These are phyloP conservation scores for Pseudanteris insignis DNA, from an alignment of 2,888 invertebrate species.

Conservation along the genomic window DNA sequence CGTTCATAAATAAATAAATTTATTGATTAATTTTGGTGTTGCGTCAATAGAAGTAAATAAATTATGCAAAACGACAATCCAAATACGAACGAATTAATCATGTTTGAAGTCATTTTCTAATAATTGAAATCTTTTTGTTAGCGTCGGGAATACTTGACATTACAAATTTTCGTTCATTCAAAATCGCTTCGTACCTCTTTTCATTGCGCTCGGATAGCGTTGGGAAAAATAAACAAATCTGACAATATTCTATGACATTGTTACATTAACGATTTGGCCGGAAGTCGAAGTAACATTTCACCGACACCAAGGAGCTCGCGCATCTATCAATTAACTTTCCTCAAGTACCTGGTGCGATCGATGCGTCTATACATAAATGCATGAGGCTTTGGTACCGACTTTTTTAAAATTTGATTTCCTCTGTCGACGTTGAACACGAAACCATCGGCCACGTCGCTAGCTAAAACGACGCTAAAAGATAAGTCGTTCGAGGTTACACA, in stretches of 20 bases:
- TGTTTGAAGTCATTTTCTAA: too few species aligned
- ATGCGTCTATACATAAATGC: conserved; percentile 54
- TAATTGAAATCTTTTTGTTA: too few species aligned
- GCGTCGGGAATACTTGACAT: too few species aligned
- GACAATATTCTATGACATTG: conserved; percentile 11
- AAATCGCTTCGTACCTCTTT: conserved; percentile 1
- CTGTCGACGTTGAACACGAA: conserved; percentile 44
- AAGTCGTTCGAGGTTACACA: conserved; percentile 23
- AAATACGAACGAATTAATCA: too few species aligned
- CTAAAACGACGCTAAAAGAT: conserved; percentile 21
- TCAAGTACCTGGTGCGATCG: conserved; percentile 47
- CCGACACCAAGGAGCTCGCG: conserved; percentile 22
- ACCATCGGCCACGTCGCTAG: conserved; percentile 13
- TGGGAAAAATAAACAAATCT: conserved; percentile 9
- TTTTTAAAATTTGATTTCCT: conserved; percentile 53
- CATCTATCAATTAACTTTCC: conserved; percentile 51
- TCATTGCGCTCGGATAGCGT: not conserved
- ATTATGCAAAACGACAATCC: too few species aligned
- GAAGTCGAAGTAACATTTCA: conserved; percentile 5
- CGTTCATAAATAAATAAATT: too few species aligned
- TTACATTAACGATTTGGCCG: conserved; percentile 9
- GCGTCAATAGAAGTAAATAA: too few species aligned
- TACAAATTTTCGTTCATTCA: too few species aligned
- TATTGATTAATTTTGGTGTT: too few species aligned
- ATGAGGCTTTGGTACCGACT: conserved; percentile 49